phyloP scores from a whole-genome alignment of 2,797 vertebrate species.

The Spheniscus humboldti region DNA sequence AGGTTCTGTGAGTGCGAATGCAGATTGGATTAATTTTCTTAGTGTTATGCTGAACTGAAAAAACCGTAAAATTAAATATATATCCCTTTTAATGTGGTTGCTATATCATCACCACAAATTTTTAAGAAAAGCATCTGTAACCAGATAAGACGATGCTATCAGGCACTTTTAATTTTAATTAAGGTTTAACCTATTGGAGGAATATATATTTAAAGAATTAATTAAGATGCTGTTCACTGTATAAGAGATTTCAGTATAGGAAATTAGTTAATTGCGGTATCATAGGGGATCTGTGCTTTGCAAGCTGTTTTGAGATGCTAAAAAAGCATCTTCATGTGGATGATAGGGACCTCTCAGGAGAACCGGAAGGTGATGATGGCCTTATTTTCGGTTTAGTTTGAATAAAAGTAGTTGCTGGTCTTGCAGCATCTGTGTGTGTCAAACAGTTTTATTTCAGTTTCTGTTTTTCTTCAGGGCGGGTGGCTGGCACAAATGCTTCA shows the following conservation, averaged over 20 bases:
- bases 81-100: conserved; percentile 21
- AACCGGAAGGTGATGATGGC: not conserved
- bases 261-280: conserved; percentile 42
- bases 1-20: not conserved
- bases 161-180: conserved; percentile 47
- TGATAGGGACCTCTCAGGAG: not conserved
- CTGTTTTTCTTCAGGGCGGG: conserved; percentile 16
- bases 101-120: not conserved
- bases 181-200: conserved; percentile 44
- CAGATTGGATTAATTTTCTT: not conserved
- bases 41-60: not conserved
- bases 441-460: not conserved
- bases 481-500: not conserved
- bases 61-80: not conserved
- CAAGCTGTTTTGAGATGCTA: conserved; percentile 42
- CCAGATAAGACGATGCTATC: conserved; percentile 51
- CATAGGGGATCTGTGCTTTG: conserved; percentile 27
- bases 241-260: conserved; percentile 2
- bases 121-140: not conserved
- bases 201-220: conserved; percentile 59
- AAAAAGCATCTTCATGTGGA: not conserved
- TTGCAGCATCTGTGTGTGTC: not conserved
- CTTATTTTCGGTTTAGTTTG: not conserved
- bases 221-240: conserved; percentile 25
- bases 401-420: not conserved